Base-by-base conservation (phyloP, 2,888 invertebrate genomes). In the Harpagoxenus sublaevis region DNA sequence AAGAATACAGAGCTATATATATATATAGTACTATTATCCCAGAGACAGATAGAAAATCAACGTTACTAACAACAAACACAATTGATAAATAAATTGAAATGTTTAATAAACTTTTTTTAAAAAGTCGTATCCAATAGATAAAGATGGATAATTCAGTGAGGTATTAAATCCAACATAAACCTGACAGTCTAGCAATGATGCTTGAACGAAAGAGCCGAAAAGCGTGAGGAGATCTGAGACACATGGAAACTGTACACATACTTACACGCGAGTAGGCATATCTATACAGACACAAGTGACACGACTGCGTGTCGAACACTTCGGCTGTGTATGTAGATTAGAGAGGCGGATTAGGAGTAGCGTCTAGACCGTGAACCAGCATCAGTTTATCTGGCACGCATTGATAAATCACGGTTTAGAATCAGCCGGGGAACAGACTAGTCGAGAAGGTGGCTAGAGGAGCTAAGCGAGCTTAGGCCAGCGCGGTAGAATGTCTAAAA, bases 401-500 rank as follows among this genome's bases (percentile, higher is more conserved):
- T 97, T 97, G 97, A 97, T 96, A 97, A 96, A 96, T 96, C 95
- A 96, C 95, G 96, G 96, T 96, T 96, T 96, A 96, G 95, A 95
- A 93, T 93, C 94, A 96, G 94, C 94, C 96, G 96, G 96, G 90
- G 71, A 92, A 83, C 96, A 97, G 95, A 95, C 95, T 85, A 89
- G 89, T 83, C 89, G 90, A 94, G 89, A 94, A 94, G 93, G 94
- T 94, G 88, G 92, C 87, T 90, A 90, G 93, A 92, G 92, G 92
- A 93, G 91, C 94, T 94, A 94, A 93, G 92, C 93, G 93, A 93
- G 94, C 94, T 94, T 94, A 95, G 95, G 94, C 91, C 92, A 94
- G 93, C 91, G 91, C 92, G 89, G 87, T 86, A 92, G 92, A 95
- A 95, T 95, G 95, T 95, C 95, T 94, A 95, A 95, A 95, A 95